Conservation (phyloP, 2,113 vertebrate species). For the Notothenia rossii region DNA sequence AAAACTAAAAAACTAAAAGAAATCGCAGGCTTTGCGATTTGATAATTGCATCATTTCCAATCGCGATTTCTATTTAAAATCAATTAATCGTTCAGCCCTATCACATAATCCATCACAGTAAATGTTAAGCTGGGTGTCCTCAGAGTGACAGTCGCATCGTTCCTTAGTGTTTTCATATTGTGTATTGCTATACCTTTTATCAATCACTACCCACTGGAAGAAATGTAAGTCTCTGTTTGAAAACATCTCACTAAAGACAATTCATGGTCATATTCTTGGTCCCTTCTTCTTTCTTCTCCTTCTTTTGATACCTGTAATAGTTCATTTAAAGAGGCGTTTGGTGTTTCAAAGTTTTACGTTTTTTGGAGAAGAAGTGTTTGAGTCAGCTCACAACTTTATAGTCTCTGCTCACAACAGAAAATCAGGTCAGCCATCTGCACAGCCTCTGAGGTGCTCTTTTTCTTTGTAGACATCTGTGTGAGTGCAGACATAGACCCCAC, state of each 20-base stretch:
- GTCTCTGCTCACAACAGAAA: constrained; percentile 12
- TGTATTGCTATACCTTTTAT: background rate
- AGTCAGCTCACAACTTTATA: constrained; percentile 17
- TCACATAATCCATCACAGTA: constrained; percentile 7
- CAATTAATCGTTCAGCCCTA: too few species aligned
- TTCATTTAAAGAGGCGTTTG: background rate
- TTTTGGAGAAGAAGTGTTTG: background rate
- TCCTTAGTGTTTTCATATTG: constrained; percentile 7
- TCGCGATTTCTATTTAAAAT: too few species aligned
- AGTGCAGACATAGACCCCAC: constrained; percentile 43
- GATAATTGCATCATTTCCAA: too few species aligned
- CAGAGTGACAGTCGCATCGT: background rate
- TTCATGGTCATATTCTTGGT: too few species aligned
- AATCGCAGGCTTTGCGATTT: too few species aligned
- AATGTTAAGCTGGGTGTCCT: constrained; percentile 1
- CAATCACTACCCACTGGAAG: background rate
- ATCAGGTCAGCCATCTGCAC: constrained; percentile 73
- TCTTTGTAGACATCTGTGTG: constrained; percentile 48
- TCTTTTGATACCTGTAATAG: background rate
- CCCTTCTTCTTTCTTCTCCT: constrained; percentile 12
- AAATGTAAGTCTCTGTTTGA: background rate
- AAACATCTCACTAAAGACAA: background rate
- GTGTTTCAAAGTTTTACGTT: background rate
- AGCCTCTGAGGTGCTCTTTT: constrained; percentile 40
- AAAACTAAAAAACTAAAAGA: too few species aligned